Conservation (phyloP, 2,797 vertebrate genomes). For the Nannoperca australis region DNA sequence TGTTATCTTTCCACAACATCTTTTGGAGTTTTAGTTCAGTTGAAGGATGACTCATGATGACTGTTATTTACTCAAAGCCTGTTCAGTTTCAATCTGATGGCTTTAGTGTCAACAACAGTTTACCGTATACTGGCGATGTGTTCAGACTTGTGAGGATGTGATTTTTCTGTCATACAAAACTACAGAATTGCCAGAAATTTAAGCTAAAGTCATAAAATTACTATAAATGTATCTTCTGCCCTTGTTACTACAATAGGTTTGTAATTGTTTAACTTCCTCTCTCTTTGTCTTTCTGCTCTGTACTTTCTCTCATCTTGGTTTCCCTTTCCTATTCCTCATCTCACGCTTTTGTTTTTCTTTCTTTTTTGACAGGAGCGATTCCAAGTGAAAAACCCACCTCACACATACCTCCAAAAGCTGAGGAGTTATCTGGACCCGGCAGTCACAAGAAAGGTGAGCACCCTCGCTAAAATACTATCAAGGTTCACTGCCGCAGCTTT, state of each 20-base stretch:
- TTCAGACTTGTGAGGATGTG: constrained; percentile 9
- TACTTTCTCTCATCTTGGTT: not conserved
- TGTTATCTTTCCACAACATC: constrained; percentile 5
- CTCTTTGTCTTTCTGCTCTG: not conserved
- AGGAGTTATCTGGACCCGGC: constrained; percentile 97
- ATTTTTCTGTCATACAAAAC: not conserved
- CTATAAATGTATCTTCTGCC: not conserved
- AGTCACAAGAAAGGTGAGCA: constrained; percentile 97
- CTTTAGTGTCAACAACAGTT: constrained; percentile 11
- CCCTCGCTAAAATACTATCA: constrained; percentile 35
- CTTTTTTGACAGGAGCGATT: constrained; percentile 91
- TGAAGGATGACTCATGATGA: constrained; percentile 32
- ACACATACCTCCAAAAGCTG: constrained; percentile 97
- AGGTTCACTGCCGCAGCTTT: constrained; percentile 44
- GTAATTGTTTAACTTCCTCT: not conserved
- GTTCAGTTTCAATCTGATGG: constrained; percentile 26
- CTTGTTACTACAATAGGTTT: not conserved
- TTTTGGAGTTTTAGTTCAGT: constrained; percentile 22
- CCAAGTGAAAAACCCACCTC: constrained; percentile 99
- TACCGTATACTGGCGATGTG: constrained; percentile 7
- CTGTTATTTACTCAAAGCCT: constrained; percentile 21
- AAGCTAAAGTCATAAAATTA: not conserved
- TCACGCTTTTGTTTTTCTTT: constrained; percentile 13
- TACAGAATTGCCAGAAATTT: not conserved
- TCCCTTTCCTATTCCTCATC: constrained; percentile 14